Base-by-base conservation (phyloP, 2,888 invertebrate species). In the Cylloceria caligata region DNA sequence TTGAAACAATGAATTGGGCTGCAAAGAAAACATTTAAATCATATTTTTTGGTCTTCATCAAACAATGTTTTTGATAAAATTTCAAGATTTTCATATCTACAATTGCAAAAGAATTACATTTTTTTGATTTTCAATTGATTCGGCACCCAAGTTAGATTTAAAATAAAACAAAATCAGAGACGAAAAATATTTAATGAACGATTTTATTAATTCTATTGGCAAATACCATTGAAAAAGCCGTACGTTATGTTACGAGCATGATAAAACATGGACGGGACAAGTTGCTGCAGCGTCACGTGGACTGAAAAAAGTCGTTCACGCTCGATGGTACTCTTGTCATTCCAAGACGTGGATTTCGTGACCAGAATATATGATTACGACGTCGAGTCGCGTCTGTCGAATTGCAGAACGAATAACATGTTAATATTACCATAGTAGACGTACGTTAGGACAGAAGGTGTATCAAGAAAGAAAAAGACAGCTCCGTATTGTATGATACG, bases 311-410 rank as follows among this genome's bases (percentile, higher is more conserved):
- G 21, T 73, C 39, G 19, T 60, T 67, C 36, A 60, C 36, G 27
- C 78, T 19, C 67, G 16, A 69, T 64, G 71, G 47, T 69, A n/a
- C 55, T 84, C 71, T 80, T 77, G 81, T 83, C 81, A 77, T 80
- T 65, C 57, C 71, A 77, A 68, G 64, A 71, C 67, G 55, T 45
- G 74, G 64, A 76, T 74, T 83, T 71, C 81, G 80, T 83, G 77
- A 83, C 83, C 36, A 72, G 79, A 80, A 74, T 83, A 27, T 27
- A 30, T 19, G 55, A 57, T 30, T 19, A 30, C 42, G 52, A 42
- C 39, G 36, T 72, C 34, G 47, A 75, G 75, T 47, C 45, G 13
- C 71, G 42, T 65, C 16, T 21, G 42, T 13, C 42, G 64, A 13
- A 55, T 13, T 39, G 45, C 16, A 65, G 39, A 24, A 16, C 13